Conservation (phyloP, 1,140 invertebrate species). For the Drosophila mayri region DNA sequence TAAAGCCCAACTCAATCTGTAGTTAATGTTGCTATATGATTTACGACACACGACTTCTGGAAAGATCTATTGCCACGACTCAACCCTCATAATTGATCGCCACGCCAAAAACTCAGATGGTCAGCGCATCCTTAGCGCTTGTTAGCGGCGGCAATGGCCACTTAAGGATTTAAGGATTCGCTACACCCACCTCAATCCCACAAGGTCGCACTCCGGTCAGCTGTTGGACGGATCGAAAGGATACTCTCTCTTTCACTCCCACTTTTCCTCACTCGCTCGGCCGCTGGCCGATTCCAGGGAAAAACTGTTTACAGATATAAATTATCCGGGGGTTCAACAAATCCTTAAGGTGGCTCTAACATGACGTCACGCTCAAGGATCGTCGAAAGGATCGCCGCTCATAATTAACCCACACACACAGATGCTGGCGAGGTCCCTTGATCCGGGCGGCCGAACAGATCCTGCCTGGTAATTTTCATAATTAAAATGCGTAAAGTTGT, state of each 20-base stretch:
- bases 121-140: slow-evolving; percentile 32
- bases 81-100: slow-evolving; percentile 6
- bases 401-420: slow-evolving; percentile 67
- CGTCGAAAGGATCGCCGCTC: slow-evolving; percentile 32
- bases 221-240: slow-evolving; percentile 53
- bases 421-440: slow-evolving; percentile 57
- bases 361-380: slow-evolving; percentile 68
- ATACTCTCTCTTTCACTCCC: slow-evolving; percentile 14
- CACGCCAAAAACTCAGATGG: slow-evolving; percentile 47
- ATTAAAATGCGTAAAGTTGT: slow-evolving; percentile 67
- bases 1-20: neutral
- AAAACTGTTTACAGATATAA: slow-evolving; percentile 78
- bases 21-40: slow-evolving; percentile 5
- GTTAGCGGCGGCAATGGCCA: slow-evolving; percentile 54
- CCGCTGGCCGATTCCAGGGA: slow-evolving; percentile 50
- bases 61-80: slow-evolving; percentile 10
- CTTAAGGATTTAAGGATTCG: slow-evolving; percentile 68
- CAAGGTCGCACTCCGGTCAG: slow-evolving; percentile 55
- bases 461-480: slow-evolving; percentile 46
- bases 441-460: slow-evolving; percentile 19
- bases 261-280: neutral
- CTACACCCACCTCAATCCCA: slow-evolving; percentile 49
- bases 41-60: slow-evolving; percentile 12
- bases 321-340: slow-evolving; percentile 70
- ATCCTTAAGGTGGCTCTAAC: slow-evolving; percentile 60